These are phyloP conservation scores for Syrrhaptes paradoxus DNA, from an alignment of 2,113 vertebrate genomes.

Conservation along the genomic window DNA sequence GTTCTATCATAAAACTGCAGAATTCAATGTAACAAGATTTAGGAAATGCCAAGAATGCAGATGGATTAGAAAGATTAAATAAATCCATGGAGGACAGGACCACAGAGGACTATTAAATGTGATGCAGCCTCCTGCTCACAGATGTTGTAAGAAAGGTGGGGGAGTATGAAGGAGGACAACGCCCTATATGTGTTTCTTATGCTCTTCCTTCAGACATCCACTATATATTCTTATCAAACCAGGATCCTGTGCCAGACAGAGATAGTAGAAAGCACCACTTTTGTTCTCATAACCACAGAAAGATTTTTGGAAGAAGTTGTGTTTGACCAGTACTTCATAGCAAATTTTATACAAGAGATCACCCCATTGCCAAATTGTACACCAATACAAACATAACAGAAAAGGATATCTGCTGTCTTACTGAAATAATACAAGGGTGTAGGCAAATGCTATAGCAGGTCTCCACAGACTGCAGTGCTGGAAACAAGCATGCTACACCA, in stretches of 20 bases:
- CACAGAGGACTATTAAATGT: neutral
- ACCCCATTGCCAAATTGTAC: neutral
- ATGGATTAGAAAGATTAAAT: neutral
- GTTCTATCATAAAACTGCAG: neutral
- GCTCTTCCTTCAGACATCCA: neutral
- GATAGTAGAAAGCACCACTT: neutral
- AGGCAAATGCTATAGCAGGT: neutral
- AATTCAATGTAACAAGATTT: neutral
- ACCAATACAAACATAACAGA: neutral
- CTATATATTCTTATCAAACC: neutral
- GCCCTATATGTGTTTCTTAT: neutral
- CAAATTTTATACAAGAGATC: neutral
- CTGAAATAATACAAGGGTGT: neutral
- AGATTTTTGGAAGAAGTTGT: neutral
- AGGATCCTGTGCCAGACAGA: neutral
- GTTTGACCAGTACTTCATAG: neutral
- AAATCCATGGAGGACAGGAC: neutral
- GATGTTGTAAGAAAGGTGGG: neutral
- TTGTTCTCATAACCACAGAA: neutral
- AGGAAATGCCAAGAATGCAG: conserved; percentile 6
- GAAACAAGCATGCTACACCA: neutral
- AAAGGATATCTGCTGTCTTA: neutral
- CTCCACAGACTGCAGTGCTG: neutral
- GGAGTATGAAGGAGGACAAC: neutral
- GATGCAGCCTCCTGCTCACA: neutral